Percentiles rank a stretch among this genome's conserved stretches.
Evolutionary conservation across 2,113 vertebrate species (phyloP).

Genomic region (Setophaga coronata): DNA sequence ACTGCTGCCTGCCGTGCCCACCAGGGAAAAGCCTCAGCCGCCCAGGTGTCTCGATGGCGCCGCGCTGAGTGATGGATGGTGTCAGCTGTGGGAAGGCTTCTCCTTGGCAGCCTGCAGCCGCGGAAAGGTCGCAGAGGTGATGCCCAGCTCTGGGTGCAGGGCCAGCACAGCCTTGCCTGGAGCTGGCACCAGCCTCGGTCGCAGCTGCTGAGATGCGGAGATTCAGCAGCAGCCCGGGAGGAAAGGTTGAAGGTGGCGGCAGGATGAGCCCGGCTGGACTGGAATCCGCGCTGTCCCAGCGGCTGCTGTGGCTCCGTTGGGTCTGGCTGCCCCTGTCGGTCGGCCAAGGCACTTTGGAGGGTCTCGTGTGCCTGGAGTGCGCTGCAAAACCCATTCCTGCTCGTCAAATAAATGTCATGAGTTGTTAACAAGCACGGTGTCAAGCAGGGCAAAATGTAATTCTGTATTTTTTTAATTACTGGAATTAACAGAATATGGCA

Average conservation of each 20-base stretch:
- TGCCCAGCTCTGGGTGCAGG: neutral
- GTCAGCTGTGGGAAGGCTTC: neutral
- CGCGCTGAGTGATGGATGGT: neutral
- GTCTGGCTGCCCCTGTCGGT: neutral
- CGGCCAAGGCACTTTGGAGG: neutral
- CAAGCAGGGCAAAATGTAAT: slow-evolving; percentile 73
- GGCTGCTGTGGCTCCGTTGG: neutral
- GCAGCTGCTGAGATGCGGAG: neutral
- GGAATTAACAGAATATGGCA: slow-evolving; percentile 79
- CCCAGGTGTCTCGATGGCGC: neutral
- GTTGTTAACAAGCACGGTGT: slow-evolving; percentile 73
- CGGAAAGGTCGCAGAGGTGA: neutral
- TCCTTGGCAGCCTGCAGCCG: neutral
- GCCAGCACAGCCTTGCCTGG: neutral
- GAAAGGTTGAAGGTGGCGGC: neutral
- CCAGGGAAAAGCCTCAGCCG: neutral
- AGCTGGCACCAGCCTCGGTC: neutral
- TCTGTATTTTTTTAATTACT: slow-evolving; percentile 80
- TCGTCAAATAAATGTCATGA: slow-evolving; percentile 70
- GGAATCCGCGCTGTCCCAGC: neutral
- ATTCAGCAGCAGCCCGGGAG: neutral
- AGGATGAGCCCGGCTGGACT: neutral
- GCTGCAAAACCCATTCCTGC: neutral
- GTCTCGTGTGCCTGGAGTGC: fast-evolving
- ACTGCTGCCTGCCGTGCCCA: neutral